These are phyloP conservation scores for Conus ventricosus DNA, from an alignment of 1,140 invertebrate species.

Conservation along the genomic window DNA sequence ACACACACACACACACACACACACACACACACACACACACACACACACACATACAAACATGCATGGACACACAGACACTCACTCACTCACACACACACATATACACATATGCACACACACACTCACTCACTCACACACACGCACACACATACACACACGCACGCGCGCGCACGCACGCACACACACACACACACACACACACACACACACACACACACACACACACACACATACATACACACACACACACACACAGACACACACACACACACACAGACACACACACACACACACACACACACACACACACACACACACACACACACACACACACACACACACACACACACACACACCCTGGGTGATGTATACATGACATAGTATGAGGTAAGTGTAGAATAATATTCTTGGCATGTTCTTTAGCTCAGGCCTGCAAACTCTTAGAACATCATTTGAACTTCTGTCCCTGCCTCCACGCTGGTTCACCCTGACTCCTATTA, in stretches of 20 bases:
- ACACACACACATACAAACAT: slow-evolving; percentile 23
- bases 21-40: slow-evolving; percentile 17
- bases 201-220: slow-evolving; percentile 7
- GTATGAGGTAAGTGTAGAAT: too few relatives aligned
- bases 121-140: neutral
- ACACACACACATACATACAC: neutral
- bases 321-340: slow-evolving; percentile 25
- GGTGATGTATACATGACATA: too few relatives aligned
- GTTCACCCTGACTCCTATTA: too few relatives aligned
- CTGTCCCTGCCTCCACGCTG: too few relatives aligned
- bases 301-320: slow-evolving; percentile 25
- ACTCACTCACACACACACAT: slow-evolving; percentile 21
- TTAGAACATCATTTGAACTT: too few relatives aligned
- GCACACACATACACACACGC: neutral
- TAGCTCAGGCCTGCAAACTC: too few relatives aligned
- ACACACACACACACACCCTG: slow-evolving; percentile 9
- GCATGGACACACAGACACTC: too few relatives aligned
- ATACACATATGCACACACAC: slow-evolving; percentile 10
- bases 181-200: neutral
- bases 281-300: slow-evolving; percentile 14
- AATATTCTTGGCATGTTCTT: too few relatives aligned
- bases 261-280: neutral
- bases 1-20: neutral
- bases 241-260: neutral
- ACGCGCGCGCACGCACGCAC: neutral